Evolutionary conservation across 2,113 vertebrate genomes (phyloP).

Genomic region (Apus apus): DNA sequence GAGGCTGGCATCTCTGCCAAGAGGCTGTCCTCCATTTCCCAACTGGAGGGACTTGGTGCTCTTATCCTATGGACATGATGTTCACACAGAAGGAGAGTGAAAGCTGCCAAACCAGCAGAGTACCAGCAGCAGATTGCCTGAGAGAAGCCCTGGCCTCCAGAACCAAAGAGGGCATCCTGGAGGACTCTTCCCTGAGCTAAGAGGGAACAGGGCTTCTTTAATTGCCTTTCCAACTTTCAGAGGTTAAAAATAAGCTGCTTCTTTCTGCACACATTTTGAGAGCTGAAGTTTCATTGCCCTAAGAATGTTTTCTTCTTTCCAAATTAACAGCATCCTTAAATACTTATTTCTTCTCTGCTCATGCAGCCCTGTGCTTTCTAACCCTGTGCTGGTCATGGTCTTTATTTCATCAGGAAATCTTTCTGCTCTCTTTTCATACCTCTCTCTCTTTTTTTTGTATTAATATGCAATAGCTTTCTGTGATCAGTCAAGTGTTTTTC

Average conservation of each 20-base stretch:
- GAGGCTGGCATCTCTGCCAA: not conserved
- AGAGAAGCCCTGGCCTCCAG: not conserved
- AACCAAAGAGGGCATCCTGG: not conserved
- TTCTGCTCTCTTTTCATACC: not conserved
- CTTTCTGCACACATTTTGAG: not conserved
- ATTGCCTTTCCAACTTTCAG: not conserved
- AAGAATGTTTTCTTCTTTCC: not conserved
- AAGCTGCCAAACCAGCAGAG: not conserved
- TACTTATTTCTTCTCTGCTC: not conserved
- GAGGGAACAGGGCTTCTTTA: not conserved
- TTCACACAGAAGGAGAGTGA: not conserved
- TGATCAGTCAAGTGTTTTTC: not conserved
- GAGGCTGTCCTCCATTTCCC: not conserved
- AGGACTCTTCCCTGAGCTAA: not conserved
- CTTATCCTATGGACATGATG: not conserved
- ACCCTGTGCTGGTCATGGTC: not conserved
- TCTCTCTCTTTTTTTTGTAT: not conserved
- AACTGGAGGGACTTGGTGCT: not conserved
- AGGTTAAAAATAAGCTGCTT: not conserved
- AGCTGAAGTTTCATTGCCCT: not conserved
- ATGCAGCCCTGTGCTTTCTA: not conserved
- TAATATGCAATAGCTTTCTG: constrained; percentile 1
- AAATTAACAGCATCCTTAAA: not conserved
- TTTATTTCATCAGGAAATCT: not conserved
- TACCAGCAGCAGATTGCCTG: not conserved